Base-by-base conservation (phyloP, 2,888 invertebrate genomes). In the Oscheius sp. region DNA sequence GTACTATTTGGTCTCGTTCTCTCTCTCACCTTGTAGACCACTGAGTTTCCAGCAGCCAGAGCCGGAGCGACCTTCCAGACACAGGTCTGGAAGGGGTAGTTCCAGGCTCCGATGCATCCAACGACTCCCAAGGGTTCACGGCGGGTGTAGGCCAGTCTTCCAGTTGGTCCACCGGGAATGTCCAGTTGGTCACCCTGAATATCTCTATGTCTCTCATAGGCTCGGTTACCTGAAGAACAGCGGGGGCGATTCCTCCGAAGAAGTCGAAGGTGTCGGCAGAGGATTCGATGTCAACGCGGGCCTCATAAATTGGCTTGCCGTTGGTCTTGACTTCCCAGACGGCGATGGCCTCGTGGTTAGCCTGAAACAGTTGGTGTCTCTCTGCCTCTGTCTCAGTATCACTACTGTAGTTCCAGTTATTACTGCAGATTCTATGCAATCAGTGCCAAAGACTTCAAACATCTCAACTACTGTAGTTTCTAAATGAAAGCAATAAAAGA, bases 21-120 rank as follows among this genome's bases (percentile, higher is more conserved):
- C 42, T 42, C 7, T 42, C 42, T 42, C 7, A 42, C 42, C 42
- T 92, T 92, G 86, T 91, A 92, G 11, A 92, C 90, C 78, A 92
- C 88, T 2, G 91, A 88, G 80, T 92, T 92, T 21, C 92, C 92
- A 86, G 91, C 91, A 10, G 91, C 91, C 21, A 92, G 85, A 1
- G 91, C 91, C 2, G 91, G 91, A 1, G 90, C 89, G 1, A 90
- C 81, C 73, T 84, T 84, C 84, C 84, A 84, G 50, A 81, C 77
- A 48, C 78, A 78, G 9, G 84, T 84, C 70, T 84, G 84, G 75
- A 85, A 85, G 37, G 84, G 86, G 59, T 85, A 86, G 66, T 86
- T 85, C 85, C 85, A 85, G 1, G 85, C 86, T 13, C 85, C 83
- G 48, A 85, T 86, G 53, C 79, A 79, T 37, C 86, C 86, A 32